Conservation (phyloP, 2,113 vertebrate species). For the Istiophorus platypterus region DNA sequence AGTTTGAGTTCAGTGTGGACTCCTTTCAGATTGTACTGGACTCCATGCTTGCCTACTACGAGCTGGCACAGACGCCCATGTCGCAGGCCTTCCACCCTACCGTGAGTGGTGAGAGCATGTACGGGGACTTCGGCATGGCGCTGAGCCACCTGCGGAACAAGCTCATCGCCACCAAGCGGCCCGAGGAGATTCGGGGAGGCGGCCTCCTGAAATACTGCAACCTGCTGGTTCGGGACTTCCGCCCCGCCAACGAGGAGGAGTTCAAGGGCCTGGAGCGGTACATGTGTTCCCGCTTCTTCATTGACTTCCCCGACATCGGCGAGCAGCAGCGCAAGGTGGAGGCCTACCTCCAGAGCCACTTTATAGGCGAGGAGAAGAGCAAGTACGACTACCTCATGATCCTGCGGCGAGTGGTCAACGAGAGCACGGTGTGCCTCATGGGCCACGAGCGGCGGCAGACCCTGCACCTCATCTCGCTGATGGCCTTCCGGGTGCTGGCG, state of each 20-base stretch:
- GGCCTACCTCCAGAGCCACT: conserved; percentile 98
- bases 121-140: conserved; percentile 91
- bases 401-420: conserved; percentile 93
- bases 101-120: conserved; percentile 93
- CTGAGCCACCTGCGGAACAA: conserved; percentile 92
- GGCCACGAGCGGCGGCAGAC: conserved; percentile 96
- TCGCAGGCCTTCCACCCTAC: conserved; percentile 89
- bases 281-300: conserved; percentile 99
- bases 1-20: conserved; percentile 99
- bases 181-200: conserved; percentile 96
- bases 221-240: conserved; percentile 94
- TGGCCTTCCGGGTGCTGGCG: conserved; percentile 92
- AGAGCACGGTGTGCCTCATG: conserved; percentile 99
- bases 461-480: conserved; percentile 94
- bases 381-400: conserved; percentile 99
- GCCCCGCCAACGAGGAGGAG: conserved; percentile 89
- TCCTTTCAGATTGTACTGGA: conserved; percentile 99
- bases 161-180: conserved; percentile 95
- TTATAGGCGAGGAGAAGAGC: conserved; percentile 94
- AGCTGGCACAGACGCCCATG: conserved; percentile 86
- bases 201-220: conserved; percentile 98
- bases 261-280: conserved; percentile 96
- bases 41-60: conserved; percentile 91
- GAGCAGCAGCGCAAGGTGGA: conserved; percentile 97
- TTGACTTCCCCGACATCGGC: conserved; percentile 96